Percentiles rank a stretch among this genome's conserved stretches.
Evolutionary conservation across 2,888 invertebrate species (phyloP).

Genomic region (Baronia brevicornis): DNA sequence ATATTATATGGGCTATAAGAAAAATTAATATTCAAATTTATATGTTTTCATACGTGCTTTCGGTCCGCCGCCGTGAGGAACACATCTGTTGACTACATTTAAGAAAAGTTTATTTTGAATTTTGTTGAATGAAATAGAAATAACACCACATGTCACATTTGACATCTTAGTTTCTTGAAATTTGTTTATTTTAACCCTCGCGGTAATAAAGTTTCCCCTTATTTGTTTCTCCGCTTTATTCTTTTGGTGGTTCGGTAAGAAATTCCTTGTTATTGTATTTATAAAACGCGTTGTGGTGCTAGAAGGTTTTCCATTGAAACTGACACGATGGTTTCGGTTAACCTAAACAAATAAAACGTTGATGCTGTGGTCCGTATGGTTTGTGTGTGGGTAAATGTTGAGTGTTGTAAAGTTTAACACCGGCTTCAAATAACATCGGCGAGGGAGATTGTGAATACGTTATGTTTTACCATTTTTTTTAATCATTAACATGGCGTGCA

Average conservation of each 20-base stretch:
- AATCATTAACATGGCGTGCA: too few species aligned
- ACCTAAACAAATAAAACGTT: slow-evolving; percentile 25
- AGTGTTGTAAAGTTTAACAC: too few species aligned
- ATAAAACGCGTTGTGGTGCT: slow-evolving; percentile 29
- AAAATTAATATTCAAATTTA: too few species aligned
- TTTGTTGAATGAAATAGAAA: slow-evolving; percentile 42
- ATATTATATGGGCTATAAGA: too few species aligned
- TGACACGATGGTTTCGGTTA: slow-evolving; percentile 15
- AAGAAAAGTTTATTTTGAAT: slow-evolving; percentile 39
- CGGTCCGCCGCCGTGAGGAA: slow-evolving; percentile 15
- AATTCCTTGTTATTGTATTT: slow-evolving; percentile 34
- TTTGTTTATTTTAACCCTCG: slow-evolving; percentile 47
- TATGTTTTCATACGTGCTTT: slow-evolving; percentile 9
- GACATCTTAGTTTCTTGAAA: slow-evolving; percentile 35
- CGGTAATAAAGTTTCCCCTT: slow-evolving; percentile 35
- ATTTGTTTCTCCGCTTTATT: background rate
- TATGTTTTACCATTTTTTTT: too few species aligned
- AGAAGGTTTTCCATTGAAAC: slow-evolving; percentile 19
- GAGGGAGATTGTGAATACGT: too few species aligned
- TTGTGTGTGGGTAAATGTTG: too few species aligned
- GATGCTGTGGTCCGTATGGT: too few species aligned
- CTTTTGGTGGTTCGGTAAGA: slow-evolving; percentile 31
- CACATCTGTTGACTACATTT: slow-evolving; percentile 38
- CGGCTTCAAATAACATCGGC: too few species aligned
- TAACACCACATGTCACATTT: slow-evolving; percentile 44